Evolutionary conservation across 1,140 invertebrate species (phyloP).

Genomic region (Drosophila jambulina): DNA sequence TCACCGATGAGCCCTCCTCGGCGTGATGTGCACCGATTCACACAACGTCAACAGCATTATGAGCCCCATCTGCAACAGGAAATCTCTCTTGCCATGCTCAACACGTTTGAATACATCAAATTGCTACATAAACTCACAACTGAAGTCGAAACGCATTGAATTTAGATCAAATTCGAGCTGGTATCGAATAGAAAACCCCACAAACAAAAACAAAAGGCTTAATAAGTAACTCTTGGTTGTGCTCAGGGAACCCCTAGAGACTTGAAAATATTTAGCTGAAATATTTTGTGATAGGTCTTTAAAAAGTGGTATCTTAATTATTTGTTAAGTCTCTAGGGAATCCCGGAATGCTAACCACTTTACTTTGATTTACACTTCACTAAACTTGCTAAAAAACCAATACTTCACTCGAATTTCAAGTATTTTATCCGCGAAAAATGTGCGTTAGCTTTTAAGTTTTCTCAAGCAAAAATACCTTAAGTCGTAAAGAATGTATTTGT

Average conservation of each 20-base stretch:
- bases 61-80: conserved; percentile 58
- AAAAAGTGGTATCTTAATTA: conserved; percentile 9
- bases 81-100: conserved; percentile 80
- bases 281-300: conserved; percentile 23
- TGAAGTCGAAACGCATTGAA: conserved; percentile 80
- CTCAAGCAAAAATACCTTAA: conserved; percentile 5
- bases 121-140: conserved; percentile 52
- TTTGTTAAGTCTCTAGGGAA: conserved; percentile 13
- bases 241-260: conserved; percentile 1
- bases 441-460: conserved; percentile 39
- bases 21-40: conserved; percentile 55
- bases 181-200: conserved; percentile 74
- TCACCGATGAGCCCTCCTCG: conserved; percentile 78
- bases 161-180: conserved; percentile 83
- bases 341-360: not conserved
- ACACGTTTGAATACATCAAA: conserved; percentile 58
- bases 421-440: conserved; percentile 24
- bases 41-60: conserved; percentile 13
- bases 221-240: conserved; percentile 10
- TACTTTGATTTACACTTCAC: conserved; percentile 5
- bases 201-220: conserved; percentile 37
- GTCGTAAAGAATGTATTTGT: conserved; percentile 13
- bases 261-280: conserved; percentile 9
- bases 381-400: conserved; percentile 16
- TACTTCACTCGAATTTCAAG: conserved; percentile 60